Evolutionary conservation across 1,140 invertebrate genomes (phyloP).

Genomic region (Panulirus ornatus): DNA sequence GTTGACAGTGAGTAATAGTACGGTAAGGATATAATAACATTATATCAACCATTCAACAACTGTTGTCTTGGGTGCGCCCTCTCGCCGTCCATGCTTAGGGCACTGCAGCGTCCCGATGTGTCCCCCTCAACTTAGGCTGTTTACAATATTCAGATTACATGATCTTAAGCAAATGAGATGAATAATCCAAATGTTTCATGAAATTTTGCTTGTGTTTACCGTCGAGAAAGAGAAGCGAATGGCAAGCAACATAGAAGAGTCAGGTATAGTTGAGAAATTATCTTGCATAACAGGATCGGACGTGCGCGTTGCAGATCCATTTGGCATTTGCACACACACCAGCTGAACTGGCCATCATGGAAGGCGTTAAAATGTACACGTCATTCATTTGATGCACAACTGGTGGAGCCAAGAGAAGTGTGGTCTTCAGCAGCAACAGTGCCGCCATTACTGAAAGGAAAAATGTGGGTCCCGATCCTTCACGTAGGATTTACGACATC

Average conservation of each 20-base stretch:
- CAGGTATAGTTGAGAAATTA: neutral
- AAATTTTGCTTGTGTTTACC: neutral
- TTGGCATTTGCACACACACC: slow-evolving; percentile 62
- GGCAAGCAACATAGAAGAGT: neutral
- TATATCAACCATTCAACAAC: slow-evolving; percentile 49
- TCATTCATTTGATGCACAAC: slow-evolving; percentile 63
- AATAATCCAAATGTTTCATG: neutral
- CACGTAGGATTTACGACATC: slow-evolving; percentile 15
- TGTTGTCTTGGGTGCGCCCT: slow-evolving; percentile 43
- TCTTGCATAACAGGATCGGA: neutral
- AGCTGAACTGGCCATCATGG: slow-evolving; percentile 47
- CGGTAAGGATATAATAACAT: slow-evolving; percentile 12
- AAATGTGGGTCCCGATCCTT: slow-evolving; percentile 34
- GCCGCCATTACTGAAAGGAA: slow-evolving; percentile 43
- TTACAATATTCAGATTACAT: neutral
- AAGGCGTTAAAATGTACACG: slow-evolving; percentile 69
- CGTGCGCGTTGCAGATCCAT: slow-evolving; percentile 48
- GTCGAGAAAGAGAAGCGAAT: neutral
- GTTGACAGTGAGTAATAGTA: neutral
- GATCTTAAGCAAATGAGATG: neutral
- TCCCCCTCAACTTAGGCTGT: neutral
- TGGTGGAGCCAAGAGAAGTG: slow-evolving; percentile 8
- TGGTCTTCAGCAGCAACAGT: slow-evolving; percentile 45
- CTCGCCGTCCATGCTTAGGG: slow-evolving; percentile 46
- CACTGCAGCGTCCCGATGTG: slow-evolving; percentile 1